Percentiles rank a stretch among this genome's conserved stretches.
Evolutionary conservation across 64 coral and sea anemone genomes (phyloP).

Genomic region (Actinia equina): DNA sequence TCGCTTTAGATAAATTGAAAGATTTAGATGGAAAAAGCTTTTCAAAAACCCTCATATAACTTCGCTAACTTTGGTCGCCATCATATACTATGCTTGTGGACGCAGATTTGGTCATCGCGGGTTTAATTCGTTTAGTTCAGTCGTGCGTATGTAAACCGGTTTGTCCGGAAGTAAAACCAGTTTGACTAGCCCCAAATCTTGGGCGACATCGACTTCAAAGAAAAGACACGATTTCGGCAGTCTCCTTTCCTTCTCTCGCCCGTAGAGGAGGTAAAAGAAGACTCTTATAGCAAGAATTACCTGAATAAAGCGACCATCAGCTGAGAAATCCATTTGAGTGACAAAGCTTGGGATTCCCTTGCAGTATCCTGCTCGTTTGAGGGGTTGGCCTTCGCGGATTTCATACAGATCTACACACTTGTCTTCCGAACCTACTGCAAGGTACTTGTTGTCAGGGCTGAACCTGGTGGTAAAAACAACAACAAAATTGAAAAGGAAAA

Average conservation of each 20-base stretch:
- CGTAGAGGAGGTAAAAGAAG: too few relatives aligned
- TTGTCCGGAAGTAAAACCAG: not conserved
- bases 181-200: not conserved
- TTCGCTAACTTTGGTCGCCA: not conserved
- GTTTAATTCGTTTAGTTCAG: not conserved
- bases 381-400: constrained; percentile 54
- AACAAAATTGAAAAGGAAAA: too few relatives aligned
- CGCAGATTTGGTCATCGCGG: not conserved
- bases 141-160: not conserved
- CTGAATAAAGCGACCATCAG: constrained; percentile 92
- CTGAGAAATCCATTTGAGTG: constrained; percentile 98
- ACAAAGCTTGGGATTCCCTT: constrained; percentile 92
- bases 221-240: too few relatives aligned
- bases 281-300: constrained; percentile 8
- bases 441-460: constrained; percentile 78
- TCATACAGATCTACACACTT: constrained; percentile 95
- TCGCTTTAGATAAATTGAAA: not conserved
- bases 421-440: constrained; percentile 94
- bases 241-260: too few relatives aligned
- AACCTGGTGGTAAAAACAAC: constrained; percentile 40
- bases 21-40: not conserved
- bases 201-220: not conserved
- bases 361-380: constrained; percentile 82
- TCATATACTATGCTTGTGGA: not conserved
- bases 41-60: not conserved